A percentile compares a stretch with the other conserved stretches of the same genome.
Conservation (phyloP, 2,797 vertebrate species). For the Xerus rutilus region DNA sequence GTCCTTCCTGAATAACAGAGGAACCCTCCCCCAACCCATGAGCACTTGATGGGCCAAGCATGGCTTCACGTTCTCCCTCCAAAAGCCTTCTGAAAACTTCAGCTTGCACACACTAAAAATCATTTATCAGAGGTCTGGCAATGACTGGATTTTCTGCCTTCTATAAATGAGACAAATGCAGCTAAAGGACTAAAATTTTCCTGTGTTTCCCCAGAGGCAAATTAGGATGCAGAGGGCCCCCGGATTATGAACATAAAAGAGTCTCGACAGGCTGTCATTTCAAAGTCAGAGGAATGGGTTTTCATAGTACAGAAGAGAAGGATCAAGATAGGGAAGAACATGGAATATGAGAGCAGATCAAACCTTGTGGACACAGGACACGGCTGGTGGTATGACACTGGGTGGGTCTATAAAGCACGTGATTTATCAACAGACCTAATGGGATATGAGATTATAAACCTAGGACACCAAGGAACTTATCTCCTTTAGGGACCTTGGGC, state of each 20-base stretch:
- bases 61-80: background rate
- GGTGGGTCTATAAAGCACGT: background rate
- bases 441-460: background rate
- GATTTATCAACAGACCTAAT: background rate
- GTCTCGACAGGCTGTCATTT: background rate
- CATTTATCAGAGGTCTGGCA: background rate
- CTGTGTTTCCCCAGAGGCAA: background rate
- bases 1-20: conserved; percentile 4
- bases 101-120: background rate
- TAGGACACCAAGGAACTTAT: too few relatives aligned
- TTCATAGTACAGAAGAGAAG: background rate
- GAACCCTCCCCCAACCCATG: background rate
- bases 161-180: conserved; percentile 1
- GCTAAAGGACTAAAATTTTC: background rate
- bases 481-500: background rate
- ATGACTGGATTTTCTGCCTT: background rate
- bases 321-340: background rate
- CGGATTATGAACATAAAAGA: background rate
- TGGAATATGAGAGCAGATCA: background rate
- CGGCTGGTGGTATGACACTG: background rate
- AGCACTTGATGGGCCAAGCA: background rate
- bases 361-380: background rate
- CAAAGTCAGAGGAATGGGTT: background rate
- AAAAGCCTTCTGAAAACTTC: conserved; percentile 18
- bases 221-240: background rate